Evolutionary conservation across 2,888 invertebrate genomes (phyloP), one percentile per base, ranked within the genome.

Genomic region (Archaeoteleia sp.): DNA sequence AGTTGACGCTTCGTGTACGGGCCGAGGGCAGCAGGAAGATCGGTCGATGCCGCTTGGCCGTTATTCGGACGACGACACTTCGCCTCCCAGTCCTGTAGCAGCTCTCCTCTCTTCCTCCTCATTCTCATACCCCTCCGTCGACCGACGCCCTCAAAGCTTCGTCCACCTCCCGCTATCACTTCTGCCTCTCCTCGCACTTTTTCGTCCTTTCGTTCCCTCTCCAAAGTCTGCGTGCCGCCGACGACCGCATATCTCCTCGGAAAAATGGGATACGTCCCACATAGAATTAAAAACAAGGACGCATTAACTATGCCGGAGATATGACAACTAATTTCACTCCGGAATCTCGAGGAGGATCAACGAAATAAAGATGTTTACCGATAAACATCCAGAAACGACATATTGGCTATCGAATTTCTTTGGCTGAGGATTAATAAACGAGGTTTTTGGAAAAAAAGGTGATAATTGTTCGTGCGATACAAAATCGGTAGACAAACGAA

Each of bases 31-130:
- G 78, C 78, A 78, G 80, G 81, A 82, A 80, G 81, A 81, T 84
- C 85, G 84, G 85, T 84, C 85, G 85, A 84, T 85, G 84, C 84
- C 82, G 84, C 82, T 78, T 79, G 83, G 83, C 85, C 85, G 84
- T 85, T 85, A 85, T 85, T 85, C 85, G 85, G 85, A 84, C 85
- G 84, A 85, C 85, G 85, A 85, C 85, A 85, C 84, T 84, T 84
- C 81, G 82, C 83, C 82, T 80, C 81, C 82, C 82, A 76, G 80
- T 77, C 77, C 78, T 76, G 77, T 66, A 62, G 74, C 73, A 70
- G 72, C 71, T 75, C 75, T 63, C 60, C 55, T 62, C 63, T 48
- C 60, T 65, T 60, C 55, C 62, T 48, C 30, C 46, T 46, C 63
- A 54, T 49, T 48, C 61, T 57, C 71, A 61, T 54, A 62, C 70